These are phyloP conservation scores for Leptonema lineaticorne DNA, from an alignment of 1,140 invertebrate genomes.

Conservation along the genomic window DNA sequence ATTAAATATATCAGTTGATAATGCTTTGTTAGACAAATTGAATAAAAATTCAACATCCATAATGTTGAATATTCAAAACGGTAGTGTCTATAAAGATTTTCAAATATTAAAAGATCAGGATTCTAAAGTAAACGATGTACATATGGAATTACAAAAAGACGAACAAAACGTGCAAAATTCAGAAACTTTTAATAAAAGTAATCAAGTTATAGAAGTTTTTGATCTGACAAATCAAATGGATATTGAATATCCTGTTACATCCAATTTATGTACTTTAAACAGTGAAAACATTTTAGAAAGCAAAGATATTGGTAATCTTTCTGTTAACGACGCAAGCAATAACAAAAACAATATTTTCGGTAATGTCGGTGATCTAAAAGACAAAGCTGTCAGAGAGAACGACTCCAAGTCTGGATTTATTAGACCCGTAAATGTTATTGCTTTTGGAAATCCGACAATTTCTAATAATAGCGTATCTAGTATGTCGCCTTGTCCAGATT, in stretches of 20 bases:
- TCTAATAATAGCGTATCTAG: conserved; percentile 37
- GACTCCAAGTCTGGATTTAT: conserved; percentile 42
- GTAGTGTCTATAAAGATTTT: too few relatives aligned
- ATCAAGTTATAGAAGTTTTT: too few relatives aligned
- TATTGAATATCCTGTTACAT: too few relatives aligned
- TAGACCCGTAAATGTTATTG: conserved; percentile 52
- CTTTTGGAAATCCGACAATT: conserved; percentile 47
- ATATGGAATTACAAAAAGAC: too few relatives aligned
- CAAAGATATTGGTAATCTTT: background rate
- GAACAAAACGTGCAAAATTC: too few relatives aligned
- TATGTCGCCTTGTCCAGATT: conserved; percentile 43
- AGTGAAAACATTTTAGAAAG: background rate
- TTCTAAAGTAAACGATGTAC: too few relatives aligned
- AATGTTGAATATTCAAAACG: too few relatives aligned
- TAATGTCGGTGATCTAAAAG: background rate
- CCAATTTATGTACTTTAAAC: background rate
- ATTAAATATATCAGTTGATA: too few relatives aligned
- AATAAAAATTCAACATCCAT: background rate
- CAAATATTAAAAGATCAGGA: too few relatives aligned
- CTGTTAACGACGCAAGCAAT: background rate
- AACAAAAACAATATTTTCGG: background rate
- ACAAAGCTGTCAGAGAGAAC: background rate
- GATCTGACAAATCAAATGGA: too few relatives aligned
- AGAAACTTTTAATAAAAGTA: too few relatives aligned
- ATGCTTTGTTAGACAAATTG: conserved; percentile 46